Evolutionary conservation across 2,113 vertebrate species (phyloP), one percentile per base, ranked within the genome.

Genomic region (Toxotes jaculatrix): DNA sequence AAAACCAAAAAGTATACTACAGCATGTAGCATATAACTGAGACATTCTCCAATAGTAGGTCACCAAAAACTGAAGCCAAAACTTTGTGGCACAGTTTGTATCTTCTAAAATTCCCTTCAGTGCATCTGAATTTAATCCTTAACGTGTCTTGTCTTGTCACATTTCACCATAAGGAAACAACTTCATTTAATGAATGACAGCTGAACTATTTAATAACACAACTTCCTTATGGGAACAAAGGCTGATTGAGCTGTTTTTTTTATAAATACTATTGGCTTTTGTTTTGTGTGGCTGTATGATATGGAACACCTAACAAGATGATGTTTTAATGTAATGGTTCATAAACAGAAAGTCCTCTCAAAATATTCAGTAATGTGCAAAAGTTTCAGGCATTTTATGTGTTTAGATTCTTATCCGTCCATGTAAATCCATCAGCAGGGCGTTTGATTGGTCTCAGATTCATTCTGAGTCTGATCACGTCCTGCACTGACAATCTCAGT

Each of bases 241-340:
- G 1, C 4, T 27, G 42, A 12, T 1, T 73, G 62, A 51, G 9
- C 36, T 53, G 27, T 10, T 27, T 27, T 27, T 27, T 27, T 27
- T 27, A 27, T 27, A 27, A 27, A 27, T 51, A 8, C 19, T 55
- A 23, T 55, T 55, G 21, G 78, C 55, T 68, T 74, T 61, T 62
- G 40, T 64, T 56, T 47, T 49, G 43, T 21, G 55, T 9, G 36
- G 4, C 19, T 1, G 10, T 7, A 19, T 21, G 16, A 31, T 3
- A 38, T 34, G 11, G 14, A 3, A n/a, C 34, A 36, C 1, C 14
- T n/a, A 2, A 16, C 1, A 31, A 51, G 21, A 32, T n/a, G 2
- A 7, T 8, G 0, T n/a, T 3, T 36, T 34, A 12, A 32, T 7
- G 2, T 27, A 27, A 56, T 56, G n/a, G n/a, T 53, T n/a, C 51